Percentiles rank a stretch among this genome's conserved stretches.
These are phyloP conservation scores for Forbesichthys papilliferus DNA, from an alignment of 2,113 vertebrate species.

Conservation along the genomic window DNA sequence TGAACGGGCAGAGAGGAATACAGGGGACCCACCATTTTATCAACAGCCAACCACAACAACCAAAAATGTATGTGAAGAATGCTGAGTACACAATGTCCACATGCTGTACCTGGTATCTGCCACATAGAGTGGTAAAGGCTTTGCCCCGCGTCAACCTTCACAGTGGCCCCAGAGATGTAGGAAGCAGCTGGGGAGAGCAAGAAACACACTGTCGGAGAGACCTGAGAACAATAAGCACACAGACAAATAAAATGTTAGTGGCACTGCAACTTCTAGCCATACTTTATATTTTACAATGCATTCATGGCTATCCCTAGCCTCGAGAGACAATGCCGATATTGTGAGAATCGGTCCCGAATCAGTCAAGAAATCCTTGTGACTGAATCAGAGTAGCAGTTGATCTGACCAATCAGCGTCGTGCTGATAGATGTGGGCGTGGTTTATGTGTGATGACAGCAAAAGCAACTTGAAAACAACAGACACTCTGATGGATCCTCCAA, in stretches of 20 bases:
- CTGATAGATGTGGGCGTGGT: no score
- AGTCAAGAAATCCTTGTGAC: no score
- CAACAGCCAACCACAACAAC: neutral
- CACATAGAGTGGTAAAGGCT: constrained; percentile 72
- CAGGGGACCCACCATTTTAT: constrained; percentile 10
- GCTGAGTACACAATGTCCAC: neutral
- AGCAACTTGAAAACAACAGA: no score
- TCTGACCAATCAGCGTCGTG: no score
- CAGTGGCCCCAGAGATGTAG: constrained; percentile 85
- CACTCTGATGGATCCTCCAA: no score
- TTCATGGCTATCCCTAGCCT: neutral
- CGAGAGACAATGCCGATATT: no score
- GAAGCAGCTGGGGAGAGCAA: constrained; percentile 89
- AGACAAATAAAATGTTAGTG: neutral
- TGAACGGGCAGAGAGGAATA: constrained; percentile 55
- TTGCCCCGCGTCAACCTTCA: constrained; percentile 85
- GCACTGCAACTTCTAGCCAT: neutral
- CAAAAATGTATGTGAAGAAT: no score
- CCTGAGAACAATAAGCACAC: constrained; percentile 57
- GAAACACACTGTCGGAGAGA: constrained; percentile 89
- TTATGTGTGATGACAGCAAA: no score
- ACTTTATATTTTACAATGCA: neutral
- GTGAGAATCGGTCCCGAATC: no score
- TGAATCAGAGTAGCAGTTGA: no score
- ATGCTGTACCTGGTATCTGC: constrained; percentile 79